Percentiles rank a stretch among this genome's conserved stretches.
These are phyloP conservation scores for Antedon mediterranea DNA, from an alignment of 53 echinoderm and acorn worm genomes.

Conservation along the genomic window DNA sequence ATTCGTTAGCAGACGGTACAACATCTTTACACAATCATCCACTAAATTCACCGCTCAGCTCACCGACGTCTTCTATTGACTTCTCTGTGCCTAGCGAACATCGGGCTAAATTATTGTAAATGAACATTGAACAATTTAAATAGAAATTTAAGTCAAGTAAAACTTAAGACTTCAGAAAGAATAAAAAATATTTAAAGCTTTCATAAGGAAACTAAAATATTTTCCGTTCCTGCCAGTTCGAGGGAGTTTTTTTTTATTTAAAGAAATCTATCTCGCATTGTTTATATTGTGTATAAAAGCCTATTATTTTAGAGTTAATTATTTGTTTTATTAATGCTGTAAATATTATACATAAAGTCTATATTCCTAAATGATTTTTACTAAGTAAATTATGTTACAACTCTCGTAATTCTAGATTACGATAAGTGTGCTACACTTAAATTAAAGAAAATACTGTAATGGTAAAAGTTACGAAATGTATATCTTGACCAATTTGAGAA, in stretches of 20 bases:
- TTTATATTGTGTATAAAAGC: neutral
- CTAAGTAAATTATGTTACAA: neutral
- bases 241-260: too few relatives aligned
- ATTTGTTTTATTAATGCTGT: neutral
- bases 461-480: too few relatives aligned
- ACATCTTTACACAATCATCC: neutral
- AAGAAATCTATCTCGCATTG: neutral
- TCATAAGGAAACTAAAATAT: too few relatives aligned
- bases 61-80: neutral
- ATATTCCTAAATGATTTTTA: neutral
- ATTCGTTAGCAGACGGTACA: neutral
- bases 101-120: neutral
- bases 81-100: neutral
- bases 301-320: neutral
- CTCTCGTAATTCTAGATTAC: neutral
- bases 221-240: neutral
- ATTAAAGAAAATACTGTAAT: neutral
- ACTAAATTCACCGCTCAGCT: neutral
- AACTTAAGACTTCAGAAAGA: neutral
- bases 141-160: neutral
- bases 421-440: neutral
- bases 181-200: neutral
- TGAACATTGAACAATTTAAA: too few relatives aligned
- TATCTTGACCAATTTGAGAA: too few relatives aligned
- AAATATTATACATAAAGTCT: neutral